A percentile compares a stretch with the other conserved stretches of the same genome.
These are phyloP conservation scores for Neocloeon triangulifer DNA, from an alignment of 1,140 invertebrate species.

Conservation along the genomic window DNA sequence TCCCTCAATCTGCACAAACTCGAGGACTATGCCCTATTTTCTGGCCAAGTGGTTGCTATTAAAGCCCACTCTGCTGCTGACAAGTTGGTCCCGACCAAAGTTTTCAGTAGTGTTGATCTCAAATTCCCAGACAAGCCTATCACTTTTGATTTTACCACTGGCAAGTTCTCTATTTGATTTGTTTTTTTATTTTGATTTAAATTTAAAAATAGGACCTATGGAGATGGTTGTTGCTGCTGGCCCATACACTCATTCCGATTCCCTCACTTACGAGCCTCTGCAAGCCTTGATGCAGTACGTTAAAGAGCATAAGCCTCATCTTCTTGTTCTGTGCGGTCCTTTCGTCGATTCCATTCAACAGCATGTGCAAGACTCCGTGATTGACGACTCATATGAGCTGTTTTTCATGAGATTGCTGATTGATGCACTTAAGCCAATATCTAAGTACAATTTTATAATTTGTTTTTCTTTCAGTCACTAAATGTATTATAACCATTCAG, in stretches of 20 bases:
- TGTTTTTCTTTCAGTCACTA: slow-evolving; percentile 6
- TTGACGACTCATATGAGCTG: slow-evolving; percentile 38
- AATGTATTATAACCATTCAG: slow-evolving; percentile 21
- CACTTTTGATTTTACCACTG: slow-evolving; percentile 4
- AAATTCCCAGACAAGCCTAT: slow-evolving; percentile 10
- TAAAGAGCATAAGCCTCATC: slow-evolving; percentile 42
- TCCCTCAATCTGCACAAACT: slow-evolving; percentile 34
- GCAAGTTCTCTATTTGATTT: slow-evolving; percentile 2
- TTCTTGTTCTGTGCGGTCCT: slow-evolving; percentile 61
- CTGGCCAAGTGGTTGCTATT: slow-evolving; percentile 61
- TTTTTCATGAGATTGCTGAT: slow-evolving; percentile 44
- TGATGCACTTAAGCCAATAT: slow-evolving; percentile 28
- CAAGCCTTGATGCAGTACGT: slow-evolving; percentile 49
- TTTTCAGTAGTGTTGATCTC: slow-evolving; percentile 26
- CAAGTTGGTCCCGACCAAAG: slow-evolving; percentile 36
- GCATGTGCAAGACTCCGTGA: slow-evolving; percentile 11
- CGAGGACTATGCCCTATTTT: slow-evolving; percentile 51
- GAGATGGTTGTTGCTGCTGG: slow-evolving; percentile 55
- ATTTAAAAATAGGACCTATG: slow-evolving; percentile 21
- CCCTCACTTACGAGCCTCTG: slow-evolving; percentile 56
- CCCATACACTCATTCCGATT: slow-evolving; percentile 55
- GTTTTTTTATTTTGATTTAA: slow-evolving; percentile 2
- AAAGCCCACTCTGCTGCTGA: slow-evolving; percentile 45
- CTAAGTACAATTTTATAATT: slow-evolving; percentile 3
- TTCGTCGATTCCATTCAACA: slow-evolving; percentile 51